Base-by-base conservation (phyloP, 2,113 vertebrate species). In the Gnathonemus echidnorhynchus region DNA sequence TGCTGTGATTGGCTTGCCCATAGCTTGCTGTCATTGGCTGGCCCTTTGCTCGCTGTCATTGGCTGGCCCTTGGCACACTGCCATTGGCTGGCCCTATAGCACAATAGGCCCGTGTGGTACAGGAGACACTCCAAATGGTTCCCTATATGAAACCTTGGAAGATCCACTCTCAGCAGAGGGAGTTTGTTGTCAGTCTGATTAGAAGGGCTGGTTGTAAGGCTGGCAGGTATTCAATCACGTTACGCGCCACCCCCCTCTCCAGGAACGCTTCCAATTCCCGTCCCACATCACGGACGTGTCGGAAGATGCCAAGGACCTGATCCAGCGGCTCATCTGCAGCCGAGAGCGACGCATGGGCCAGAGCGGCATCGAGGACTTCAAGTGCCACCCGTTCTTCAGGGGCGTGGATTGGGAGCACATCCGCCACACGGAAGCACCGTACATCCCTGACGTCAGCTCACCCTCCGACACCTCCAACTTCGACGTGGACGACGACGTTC, bases 391-490 rank as follows among this genome's bases (percentile, higher is more conserved):
- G 0, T 99, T 99, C 92, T 99, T 99, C 92, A 94, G 95, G 24
- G 97, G 97, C 27, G 96, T 99, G 0, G 95, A 97, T 92, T 99
- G 98, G 98, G 98, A 99, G 53, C 96, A 98, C 91, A 99, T 99
- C 91, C 95, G 98, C 49, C 96, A 95, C 62, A 93, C 97, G 0
- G 97, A 98, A 91, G 98, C 98, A 0, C 98, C 98, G 4, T 99
- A 99, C 91, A 97, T 99, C 92, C 98, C 98, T 0, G 98, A 99
- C 0, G 98, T 99, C 93, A 99, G 98, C 94, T 99, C 98, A 27
- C 98, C 98, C 77, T 99, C 98, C 0, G 98, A 99, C 95, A 99
- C 98, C 0, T 99, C 98, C 35, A 99, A 99, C 95, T 99, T 99
- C 0, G 98, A 99, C 0, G 98, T 99, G 90, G 98, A 99, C 1